Evolutionary conservation across 2,888 invertebrate genomes (phyloP).

Genomic region (Rhopalosiphum nymphaeae): DNA sequence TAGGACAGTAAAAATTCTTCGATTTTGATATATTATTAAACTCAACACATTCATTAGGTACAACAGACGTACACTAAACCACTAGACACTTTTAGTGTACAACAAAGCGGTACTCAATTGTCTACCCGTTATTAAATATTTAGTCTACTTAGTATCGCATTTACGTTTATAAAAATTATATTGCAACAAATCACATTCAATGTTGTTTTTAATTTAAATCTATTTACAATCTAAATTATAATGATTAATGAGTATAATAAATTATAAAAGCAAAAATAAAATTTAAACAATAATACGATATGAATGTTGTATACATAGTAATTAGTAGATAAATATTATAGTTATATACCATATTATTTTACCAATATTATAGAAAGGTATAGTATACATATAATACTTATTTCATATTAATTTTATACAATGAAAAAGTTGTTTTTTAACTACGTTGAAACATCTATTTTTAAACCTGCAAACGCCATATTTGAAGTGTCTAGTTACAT

Average conservation of each 20-base stretch:
- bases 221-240: neutral
- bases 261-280: neutral
- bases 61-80: too few relatives aligned
- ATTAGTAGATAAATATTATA: too few relatives aligned
- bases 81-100: too few relatives aligned
- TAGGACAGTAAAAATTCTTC: too few relatives aligned
- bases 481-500: neutral
- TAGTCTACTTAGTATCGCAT: neutral
- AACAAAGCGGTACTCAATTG: too few relatives aligned
- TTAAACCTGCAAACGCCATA: neutral
- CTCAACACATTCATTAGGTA: too few relatives aligned
- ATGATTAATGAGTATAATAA: neutral
- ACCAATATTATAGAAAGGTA: too few relatives aligned
- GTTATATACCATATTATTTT: too few relatives aligned
- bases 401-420: neutral
- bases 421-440: neutral
- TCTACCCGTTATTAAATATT: neutral
- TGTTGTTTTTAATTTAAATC: neutral
- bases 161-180: neutral
- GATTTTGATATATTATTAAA: too few relatives aligned
- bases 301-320: too few relatives aligned
- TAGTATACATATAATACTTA: neutral
- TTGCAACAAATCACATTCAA: neutral
- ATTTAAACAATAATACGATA: neutral
- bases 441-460: neutral